Conservation (phyloP, 1,140 invertebrate genomes). For the Andricus grossulariae region DNA sequence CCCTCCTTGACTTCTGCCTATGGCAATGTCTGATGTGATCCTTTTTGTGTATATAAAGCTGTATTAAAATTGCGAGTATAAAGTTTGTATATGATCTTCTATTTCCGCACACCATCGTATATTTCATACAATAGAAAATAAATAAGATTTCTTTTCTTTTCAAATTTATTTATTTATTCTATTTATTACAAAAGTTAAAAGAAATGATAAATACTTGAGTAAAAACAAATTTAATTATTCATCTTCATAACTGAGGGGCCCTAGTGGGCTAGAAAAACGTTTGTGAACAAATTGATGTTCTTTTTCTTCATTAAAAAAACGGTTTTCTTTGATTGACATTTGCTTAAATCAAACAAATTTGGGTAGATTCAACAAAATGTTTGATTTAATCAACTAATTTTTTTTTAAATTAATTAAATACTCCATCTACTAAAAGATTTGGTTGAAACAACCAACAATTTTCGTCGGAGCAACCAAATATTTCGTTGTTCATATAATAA, state of each 20-base stretch:
- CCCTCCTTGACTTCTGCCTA: conserved; percentile 42
- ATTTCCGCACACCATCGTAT: conserved; percentile 28
- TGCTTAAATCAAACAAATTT: no score
- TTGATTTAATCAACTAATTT: no score
- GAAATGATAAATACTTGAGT: conserved; percentile 39
- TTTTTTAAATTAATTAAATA: no score
- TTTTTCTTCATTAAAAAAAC: no score
- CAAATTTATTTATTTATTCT: conserved; percentile 60
- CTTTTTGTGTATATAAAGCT: conserved; percentile 63
- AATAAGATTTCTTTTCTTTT: conserved; percentile 21
- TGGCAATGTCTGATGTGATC: conserved; percentile 65
- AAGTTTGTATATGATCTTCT: conserved; percentile 41
- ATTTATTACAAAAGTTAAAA: conserved; percentile 74
- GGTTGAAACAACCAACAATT: no score
- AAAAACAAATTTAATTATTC: conserved; percentile 70
- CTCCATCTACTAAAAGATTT: no score
- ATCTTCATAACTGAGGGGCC: conserved; percentile 66
- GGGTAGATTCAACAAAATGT: no score
- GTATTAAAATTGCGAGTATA: conserved; percentile 58
- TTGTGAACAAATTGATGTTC: no score
- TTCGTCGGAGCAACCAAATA: no score
- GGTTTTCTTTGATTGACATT: no score
- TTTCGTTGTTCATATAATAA: no score
- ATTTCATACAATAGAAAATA: conserved; percentile 28
- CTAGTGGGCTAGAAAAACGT: no score